phyloP scores from a whole-genome alignment of 1,140 invertebrate species.

The Sarcophaga bullata region DNA sequence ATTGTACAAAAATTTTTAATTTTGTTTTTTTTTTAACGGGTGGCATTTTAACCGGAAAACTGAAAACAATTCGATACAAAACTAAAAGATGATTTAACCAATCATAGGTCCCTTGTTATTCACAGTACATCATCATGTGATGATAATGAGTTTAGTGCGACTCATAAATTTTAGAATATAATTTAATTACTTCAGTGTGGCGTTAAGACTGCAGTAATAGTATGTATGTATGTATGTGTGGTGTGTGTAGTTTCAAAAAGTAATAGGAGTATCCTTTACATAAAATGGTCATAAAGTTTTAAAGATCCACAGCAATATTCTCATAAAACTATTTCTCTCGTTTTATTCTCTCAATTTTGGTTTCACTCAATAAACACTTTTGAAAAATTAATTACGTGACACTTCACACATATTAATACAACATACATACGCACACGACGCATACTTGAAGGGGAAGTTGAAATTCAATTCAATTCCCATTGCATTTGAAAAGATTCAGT shows the following conservation, averaged over 20 bases:
- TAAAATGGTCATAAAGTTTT: not conserved
- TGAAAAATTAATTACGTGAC: not conserved
- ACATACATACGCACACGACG: not conserved
- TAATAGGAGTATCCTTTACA: too few species aligned
- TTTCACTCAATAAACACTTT: constrained; percentile 20
- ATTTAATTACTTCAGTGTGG: not conserved
- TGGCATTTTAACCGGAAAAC: too few species aligned
- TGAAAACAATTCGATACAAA: too few species aligned
- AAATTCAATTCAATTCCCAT: constrained; percentile 1
- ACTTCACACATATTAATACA: not conserved
- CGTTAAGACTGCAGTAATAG: too few species aligned
- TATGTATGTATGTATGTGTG: too few species aligned
- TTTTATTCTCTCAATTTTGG: not conserved
- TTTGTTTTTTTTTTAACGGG: too few species aligned
- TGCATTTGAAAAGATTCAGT: constrained; percentile 14
- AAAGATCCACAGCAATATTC: not conserved
- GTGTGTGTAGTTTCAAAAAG: too few species aligned
- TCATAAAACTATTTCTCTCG: constrained; percentile 1
- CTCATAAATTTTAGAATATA: constrained; percentile 9
- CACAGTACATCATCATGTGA: not conserved
- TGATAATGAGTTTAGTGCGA: constrained; percentile 18
- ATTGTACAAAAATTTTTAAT: too few species aligned
- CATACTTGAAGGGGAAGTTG: not conserved
- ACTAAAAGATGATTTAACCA: too few species aligned
- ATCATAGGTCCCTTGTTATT: too few species aligned